Evolutionary conservation across 2,797 vertebrate genomes (phyloP).

Genomic region (Gallirallus australis): DNA sequence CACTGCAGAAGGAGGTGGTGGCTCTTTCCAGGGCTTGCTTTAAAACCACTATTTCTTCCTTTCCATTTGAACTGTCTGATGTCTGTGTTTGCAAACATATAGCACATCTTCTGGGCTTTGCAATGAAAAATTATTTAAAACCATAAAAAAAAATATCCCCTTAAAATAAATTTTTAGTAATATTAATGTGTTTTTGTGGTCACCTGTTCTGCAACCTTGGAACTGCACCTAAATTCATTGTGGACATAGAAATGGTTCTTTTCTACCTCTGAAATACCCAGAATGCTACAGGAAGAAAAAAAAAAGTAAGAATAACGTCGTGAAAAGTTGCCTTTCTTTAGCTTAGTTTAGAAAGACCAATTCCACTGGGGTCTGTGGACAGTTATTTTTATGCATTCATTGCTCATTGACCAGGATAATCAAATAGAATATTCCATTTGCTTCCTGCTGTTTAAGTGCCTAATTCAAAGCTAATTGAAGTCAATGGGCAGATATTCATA

Average conservation of each 20-base stretch:
- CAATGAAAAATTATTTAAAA: fast-evolving
- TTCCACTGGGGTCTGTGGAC: neutral
- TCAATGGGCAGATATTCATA: constrained; percentile 62
- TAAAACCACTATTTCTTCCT: fast-evolving
- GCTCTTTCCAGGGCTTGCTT: neutral
- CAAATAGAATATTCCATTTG: constrained; percentile 70
- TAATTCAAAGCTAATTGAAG: constrained; percentile 72
- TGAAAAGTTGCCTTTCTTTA: constrained; percentile 1
- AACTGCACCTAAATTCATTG: neutral
- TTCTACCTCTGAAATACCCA: neutral
- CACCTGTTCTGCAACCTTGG: neutral
- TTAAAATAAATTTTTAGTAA: neutral
- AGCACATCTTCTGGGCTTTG: neutral
- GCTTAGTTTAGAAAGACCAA: neutral
- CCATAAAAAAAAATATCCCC: neutral
- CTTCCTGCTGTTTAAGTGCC: constrained; percentile 65
- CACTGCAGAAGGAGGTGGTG: neutral
- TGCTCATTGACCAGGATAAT: constrained; percentile 70
- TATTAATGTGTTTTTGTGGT: neutral
- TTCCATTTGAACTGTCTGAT: neutral
- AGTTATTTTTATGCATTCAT: constrained; percentile 53
- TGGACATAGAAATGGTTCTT: fast-evolving
- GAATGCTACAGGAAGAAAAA: neutral
- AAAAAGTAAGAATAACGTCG: neutral
- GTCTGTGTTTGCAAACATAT: fast-evolving